Base-by-base conservation (phyloP, 2,888 invertebrate genomes). In the Mythimna loreyi region DNA sequence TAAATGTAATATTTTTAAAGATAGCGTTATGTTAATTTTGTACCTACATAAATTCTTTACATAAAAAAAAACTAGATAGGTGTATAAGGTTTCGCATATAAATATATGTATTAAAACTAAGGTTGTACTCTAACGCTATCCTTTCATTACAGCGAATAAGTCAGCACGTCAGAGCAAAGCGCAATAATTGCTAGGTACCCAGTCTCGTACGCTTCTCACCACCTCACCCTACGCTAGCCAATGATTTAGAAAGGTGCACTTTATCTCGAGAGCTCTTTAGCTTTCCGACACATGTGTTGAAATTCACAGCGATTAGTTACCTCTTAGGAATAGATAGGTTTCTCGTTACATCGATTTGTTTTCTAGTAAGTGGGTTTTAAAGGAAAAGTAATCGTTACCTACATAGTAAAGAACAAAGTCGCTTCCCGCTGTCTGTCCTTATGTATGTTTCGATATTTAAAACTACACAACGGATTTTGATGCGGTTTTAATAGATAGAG, bases 221-320 rank as follows among this genome's bases (percentile, higher is more conserved):
- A 49, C 49, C 30, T 56, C 56, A 16, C 36, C 5, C 11, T 21
- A 49, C 83, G 78, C 74, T 68, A 80, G 80, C 85, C 78, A 87
- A 86, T 89, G 85, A 88, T 84, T 84, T 87, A 83, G 86, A 85
- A 82, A 85, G 83, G 79, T 74, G 75, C 75, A 77, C 76, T 86
- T 85, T 81, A 79, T 81, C 64, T 72, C 57, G 7, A 45, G 23
- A 72, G 52, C 47, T 47, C 47, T 52, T n/a, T 23, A 16, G 62
- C 50, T 62, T 60, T 30, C 60, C 30, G 36, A 25, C 47, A 63
- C 71, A 71, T 28, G 64, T 73, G 69, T 56, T 72, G 52, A 61
- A 72, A 52, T 67, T 47, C 73, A 53, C 67, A 67, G 36, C 49
- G 50, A 69, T 75, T 66, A 68, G 57, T 53, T 55, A 66, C 25